These are phyloP conservation scores for Mobula birostris DNA, from an alignment of 2,113 vertebrate genomes.

Conservation along the genomic window DNA sequence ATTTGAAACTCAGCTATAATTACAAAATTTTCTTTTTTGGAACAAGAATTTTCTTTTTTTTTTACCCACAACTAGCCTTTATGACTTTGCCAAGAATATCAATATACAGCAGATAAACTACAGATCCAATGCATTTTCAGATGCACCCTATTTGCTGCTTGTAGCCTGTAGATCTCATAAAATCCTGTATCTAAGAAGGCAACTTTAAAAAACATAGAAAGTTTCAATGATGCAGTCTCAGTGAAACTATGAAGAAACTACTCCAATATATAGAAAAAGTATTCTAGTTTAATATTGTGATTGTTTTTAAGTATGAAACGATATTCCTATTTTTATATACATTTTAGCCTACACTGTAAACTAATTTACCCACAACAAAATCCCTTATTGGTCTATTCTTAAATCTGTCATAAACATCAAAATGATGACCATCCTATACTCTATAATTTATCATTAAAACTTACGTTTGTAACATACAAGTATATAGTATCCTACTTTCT, in stretches of 20 bases:
- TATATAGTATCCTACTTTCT: constrained; percentile 6
- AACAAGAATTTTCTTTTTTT: background rate
- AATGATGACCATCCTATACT: background rate
- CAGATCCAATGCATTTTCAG: background rate
- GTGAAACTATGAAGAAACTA: constrained; percentile 4
- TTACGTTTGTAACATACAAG: background rate
- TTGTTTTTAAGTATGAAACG: background rate
- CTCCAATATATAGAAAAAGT: background rate
- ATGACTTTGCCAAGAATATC: background rate
- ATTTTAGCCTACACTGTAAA: background rate
- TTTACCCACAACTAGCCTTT: background rate
- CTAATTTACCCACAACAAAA: background rate
- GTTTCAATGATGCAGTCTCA: background rate
- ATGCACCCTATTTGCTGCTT: background rate
- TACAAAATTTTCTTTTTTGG: background rate
- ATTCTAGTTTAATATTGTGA: background rate
- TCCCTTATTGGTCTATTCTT: background rate
- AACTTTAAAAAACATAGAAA: too few relatives aligned
- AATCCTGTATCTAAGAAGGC: background rate
- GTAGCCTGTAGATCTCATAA: background rate
- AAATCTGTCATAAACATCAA: background rate
- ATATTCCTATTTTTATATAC: background rate
- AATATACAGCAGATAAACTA: background rate
- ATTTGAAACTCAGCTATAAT: background rate
- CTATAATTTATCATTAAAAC: background rate